phyloP scores from a whole-genome alignment of 2,797 vertebrate species.

The Aulostomus chinensis region DNA sequence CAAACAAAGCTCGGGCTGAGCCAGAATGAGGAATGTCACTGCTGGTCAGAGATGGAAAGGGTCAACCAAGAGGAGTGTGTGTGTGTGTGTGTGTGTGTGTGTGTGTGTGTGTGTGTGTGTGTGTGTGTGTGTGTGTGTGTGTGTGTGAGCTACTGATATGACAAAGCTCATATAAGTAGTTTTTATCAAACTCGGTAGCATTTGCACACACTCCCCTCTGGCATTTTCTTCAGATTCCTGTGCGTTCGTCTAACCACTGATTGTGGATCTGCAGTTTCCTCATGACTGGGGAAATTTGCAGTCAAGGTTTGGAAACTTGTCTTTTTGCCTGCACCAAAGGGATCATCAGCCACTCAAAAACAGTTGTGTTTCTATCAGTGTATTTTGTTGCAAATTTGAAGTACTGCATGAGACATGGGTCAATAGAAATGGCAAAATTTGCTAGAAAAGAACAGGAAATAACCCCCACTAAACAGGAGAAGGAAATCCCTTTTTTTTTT shows the following conservation, averaged over 20 bases:
- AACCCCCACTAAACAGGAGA: no score
- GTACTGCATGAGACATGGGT: no score
- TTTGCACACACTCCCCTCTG: conserved; percentile 36
- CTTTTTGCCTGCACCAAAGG: conserved; percentile 33
- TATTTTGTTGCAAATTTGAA: no score
- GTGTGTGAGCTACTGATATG: no score
- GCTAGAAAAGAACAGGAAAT: no score
- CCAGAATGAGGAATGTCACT: conserved; percentile 71
- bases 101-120: not conserved
- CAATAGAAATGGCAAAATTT: no score
- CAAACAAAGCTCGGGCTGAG: conserved; percentile 79
- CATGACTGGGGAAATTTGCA: conserved; percentile 41
- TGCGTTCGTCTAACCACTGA: conserved; percentile 52
- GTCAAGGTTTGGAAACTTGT: conserved; percentile 54
- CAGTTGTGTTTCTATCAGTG: conserved; percentile 6
- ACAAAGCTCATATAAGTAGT: conserved; percentile 5
- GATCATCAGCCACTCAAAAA: conserved; percentile 50
- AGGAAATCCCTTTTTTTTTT: no score
- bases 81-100: conserved; percentile 8
- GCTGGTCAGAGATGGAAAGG: conserved; percentile 62
- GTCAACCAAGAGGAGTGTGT: conserved; percentile 43
- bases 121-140: no score
- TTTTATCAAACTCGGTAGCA: conserved; percentile 3
- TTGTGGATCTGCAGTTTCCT: conserved; percentile 16
- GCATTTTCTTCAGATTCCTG: conserved; percentile 54